Evolutionary conservation across 2,797 vertebrate species (phyloP).

Genomic region (Momotus momota): DNA sequence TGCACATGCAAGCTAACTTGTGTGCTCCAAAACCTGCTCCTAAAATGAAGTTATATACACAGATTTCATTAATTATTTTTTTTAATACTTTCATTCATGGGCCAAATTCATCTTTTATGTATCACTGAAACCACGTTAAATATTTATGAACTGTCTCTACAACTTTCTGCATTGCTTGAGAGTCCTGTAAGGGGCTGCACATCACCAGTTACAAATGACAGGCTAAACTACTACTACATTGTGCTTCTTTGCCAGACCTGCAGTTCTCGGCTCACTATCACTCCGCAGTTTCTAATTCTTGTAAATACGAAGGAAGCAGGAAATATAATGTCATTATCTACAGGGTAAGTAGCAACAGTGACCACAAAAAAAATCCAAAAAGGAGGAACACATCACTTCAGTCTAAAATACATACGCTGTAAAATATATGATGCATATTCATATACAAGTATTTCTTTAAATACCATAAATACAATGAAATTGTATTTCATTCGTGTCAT

Average conservation of each 20-base stretch:
- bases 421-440: neutral
- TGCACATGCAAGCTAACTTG: neutral
- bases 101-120: neutral
- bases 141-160: neutral
- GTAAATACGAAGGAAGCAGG: neutral
- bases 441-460: neutral
- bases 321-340: neutral
- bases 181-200: neutral
- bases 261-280: neutral
- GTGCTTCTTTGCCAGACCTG: neutral
- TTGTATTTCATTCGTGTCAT: neutral
- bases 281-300: neutral
- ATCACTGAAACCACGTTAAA: neutral
- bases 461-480: too few relatives aligned
- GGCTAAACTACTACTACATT: neutral
- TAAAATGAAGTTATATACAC: neutral
- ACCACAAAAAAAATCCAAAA: neutral
- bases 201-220: neutral
- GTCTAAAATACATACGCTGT: neutral
- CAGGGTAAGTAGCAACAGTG: neutral
- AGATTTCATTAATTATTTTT: too few relatives aligned
- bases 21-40: neutral
- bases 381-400: neutral
- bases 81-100: neutral
- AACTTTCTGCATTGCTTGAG: neutral